Evolutionary conservation across 2,797 vertebrate species (phyloP), one percentile per base, ranked within the genome.

Genomic region (Eidolon dupreanum): DNA sequence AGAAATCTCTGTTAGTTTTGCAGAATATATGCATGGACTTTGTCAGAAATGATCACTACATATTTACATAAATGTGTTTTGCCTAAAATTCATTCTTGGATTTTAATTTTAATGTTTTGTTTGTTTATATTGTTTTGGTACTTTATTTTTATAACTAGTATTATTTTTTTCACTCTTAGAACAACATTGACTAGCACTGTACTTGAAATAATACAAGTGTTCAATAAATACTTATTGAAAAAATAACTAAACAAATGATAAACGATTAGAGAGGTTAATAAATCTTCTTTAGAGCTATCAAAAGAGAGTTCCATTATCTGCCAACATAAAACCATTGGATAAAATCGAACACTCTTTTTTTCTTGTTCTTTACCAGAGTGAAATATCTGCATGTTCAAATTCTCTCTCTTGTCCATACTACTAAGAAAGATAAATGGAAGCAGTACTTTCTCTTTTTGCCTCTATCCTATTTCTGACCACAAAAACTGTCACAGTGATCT

Each of bases 341-440:
- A 74, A 92, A 90, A 77, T 43, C 0, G 0, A 90, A 81, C 1
- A 51, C 2, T 46, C 38, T 43, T 31, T 81, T 10, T 20, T n/a
- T 24, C 16, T 33, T 88, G 4, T 78, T 73, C 38, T 92, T 78
- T 53, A 51, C 33, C 51, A 78, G 33, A 89, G 15, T 89, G 33
- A 90, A 94, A 55, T 93, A 93, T 75, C 87, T 93, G 12, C 38
- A 83, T 81, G 59, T 57, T 88, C 59, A 90, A 31, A 73, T 83
- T 70, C 51, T 57, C 16, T 75, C 63, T 86, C 19, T 11, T 82
- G n/a, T 92, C 57, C 65, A 65, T 41, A 66, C 5, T 71, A 71
- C 51, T 95, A 94, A 96, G 90, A 92, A 96, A 97, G 95, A 97
- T 93, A 95, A 97, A 97, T 97, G 78, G 85, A 66, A 87, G 51